These are phyloP conservation scores for Sicus ferrugineus DNA, from an alignment of 2,888 invertebrate species.

Conservation along the genomic window DNA sequence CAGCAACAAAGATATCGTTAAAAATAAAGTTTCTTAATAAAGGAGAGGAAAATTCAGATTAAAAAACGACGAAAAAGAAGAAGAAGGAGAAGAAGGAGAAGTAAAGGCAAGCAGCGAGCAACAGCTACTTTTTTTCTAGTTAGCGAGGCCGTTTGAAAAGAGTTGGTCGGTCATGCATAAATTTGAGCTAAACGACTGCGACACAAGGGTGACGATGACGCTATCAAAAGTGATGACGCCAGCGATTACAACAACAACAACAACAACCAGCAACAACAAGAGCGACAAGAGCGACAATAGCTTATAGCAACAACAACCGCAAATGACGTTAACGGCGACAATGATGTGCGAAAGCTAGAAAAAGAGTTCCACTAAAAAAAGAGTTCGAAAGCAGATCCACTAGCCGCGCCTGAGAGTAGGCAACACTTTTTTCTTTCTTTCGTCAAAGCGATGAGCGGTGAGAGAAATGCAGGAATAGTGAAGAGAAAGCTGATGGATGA, in stretches of 20 bases:
- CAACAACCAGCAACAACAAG: no score
- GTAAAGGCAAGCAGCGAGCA: background rate
- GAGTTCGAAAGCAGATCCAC: no score
- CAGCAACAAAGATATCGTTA: background rate
- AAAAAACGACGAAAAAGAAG: background rate
- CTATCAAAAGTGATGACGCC: background rate
- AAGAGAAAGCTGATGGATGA: no score
- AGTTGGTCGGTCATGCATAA: background rate
- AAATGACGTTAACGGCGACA: no score
- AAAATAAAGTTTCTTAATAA: background rate
- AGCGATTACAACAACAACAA: background rate
- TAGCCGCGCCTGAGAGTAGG: background rate
- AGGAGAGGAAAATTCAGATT: no score
- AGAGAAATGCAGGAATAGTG: no score
- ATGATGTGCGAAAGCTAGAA: background rate
- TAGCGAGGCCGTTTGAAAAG: background rate
- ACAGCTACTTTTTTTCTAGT: no score
- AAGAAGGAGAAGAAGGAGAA: background rate
- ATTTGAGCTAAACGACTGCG: background rate
- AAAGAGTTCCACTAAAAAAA: no score
- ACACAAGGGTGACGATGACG: background rate
- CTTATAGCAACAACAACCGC: background rate
- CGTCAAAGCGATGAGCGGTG: background rate
- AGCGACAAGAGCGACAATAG: no score
- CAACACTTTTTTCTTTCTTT: background rate